Base-by-base conservation (phyloP, 2,888 invertebrate species). In the Tiliacea citrago region DNA sequence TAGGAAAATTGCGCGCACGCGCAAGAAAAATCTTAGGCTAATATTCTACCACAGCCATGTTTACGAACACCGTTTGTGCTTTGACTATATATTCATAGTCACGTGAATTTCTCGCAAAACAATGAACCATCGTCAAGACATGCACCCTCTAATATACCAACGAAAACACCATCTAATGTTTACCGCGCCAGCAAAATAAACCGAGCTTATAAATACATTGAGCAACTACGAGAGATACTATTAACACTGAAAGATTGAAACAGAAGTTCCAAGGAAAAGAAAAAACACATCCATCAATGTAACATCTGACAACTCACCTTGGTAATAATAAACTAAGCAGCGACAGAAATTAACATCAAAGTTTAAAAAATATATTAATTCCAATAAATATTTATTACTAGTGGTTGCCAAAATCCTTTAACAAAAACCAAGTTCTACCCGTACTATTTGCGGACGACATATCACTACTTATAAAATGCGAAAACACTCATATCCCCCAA, bases 191-290 rank as follows among this genome's bases (percentile, higher is more conserved):
- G 73, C 73, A 86, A 82, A 84, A 82, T 76, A 86, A 81, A 82
- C 79, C 69, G 10, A 70, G 75, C 84, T 86, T 84, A 74, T 77
- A 79, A 86, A 75, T 86, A 86, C 82, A 86, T 68, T 75, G 75
- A 74, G 58, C 61, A 79, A 75, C 68, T 78, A 68, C 63, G 70
- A 39, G 67, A 73, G 58, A 76, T 81, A 67, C 65, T 79, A 62
- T 65, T 73, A 13, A 24, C 6, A 51, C 18, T 13, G 39, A 65
- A 67, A 49, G 29, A 10, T 47, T 29, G 1, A 1, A 21, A 18
- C 79, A 83, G 79, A 83, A 81, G 83, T 13, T 80, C 13, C 29
- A 58, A 4, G 5, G 39, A 39, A 7, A 39, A 39, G 7, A 39
- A 29, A 29, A 29, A n/a, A n/a, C n/a, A n/a, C n/a, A n/a, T n/a